Evolutionary conservation across 2,888 invertebrate species (phyloP), one percentile per base, ranked within the genome.

Genomic region (Nemotelus pantherinus): DNA sequence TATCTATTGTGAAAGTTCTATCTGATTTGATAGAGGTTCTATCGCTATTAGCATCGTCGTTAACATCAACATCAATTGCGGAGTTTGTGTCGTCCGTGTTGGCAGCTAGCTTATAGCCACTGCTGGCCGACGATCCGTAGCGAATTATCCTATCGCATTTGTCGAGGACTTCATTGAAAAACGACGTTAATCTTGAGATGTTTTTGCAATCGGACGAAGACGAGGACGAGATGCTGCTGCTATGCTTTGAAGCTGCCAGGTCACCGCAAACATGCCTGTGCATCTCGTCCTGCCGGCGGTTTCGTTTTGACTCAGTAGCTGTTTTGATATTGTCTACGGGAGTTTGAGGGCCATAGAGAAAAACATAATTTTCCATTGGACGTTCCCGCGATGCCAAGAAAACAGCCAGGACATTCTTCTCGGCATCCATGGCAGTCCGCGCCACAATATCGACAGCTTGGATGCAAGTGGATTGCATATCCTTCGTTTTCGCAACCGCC

Each of bases 91-190:
- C 50, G 41, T 48, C 48, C 60, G 60, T 48, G 41, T 39, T 39
- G 9, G 25, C 39, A 4, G 60, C 63, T 3, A 63, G 48, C 25
- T 74, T 74, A 60, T 74, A 60, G 47, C 63, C 63, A 48, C 39
- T 48, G 9, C n/a, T 48, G 10, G 25, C 43, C 5, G 70, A 39
- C 7, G 63, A 48, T 48, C 74, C 74, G 39, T 60, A 63, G 48
- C 74, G 47, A 47, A 74, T 74, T 41, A 74, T 74, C 41, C 74
- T 44, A 55, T 74, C 74, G 60, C 60, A 74, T 74, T 63, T 74
- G 41, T 74, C 60, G 5, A 74, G 63, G 7, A 74, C 74, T 48
- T 74, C 74, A 74, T 74, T 74, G 47, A 74, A 74, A 74, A 74
- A 48, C 39, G 74, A 63, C 43, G 60, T 48, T 74, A 74, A 63